These are phyloP conservation scores for Apis florea DNA, from an alignment of 1,140 invertebrate genomes.

Conservation along the genomic window DNA sequence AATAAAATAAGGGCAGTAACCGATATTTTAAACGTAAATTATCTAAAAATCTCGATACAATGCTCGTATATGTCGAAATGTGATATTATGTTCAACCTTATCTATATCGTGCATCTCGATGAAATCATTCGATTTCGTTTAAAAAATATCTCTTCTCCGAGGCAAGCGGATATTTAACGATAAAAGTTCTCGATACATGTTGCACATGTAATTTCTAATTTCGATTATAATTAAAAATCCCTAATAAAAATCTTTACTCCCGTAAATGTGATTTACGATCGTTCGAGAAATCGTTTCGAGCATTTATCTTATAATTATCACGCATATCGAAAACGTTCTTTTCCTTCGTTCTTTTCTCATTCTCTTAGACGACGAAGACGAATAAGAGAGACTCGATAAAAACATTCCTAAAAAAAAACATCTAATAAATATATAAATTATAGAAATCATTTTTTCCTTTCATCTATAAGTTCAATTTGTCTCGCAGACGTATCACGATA, in stretches of 20 bases:
- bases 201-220: too few species aligned
- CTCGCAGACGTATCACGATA: conserved; percentile 76
- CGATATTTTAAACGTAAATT: not conserved
- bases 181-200: conserved; percentile 15
- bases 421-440: not conserved
- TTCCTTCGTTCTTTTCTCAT: not conserved
- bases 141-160: not conserved
- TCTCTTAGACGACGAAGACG: not conserved
- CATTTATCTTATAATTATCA: not conserved
- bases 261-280: not conserved
- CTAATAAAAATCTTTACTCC: not conserved
- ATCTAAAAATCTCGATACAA: not conserved
- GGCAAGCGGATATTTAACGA: not conserved
- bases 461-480: conserved; percentile 24
- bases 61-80: not conserved
- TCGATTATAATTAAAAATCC: too few species aligned
- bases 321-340: not conserved
- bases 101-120: not conserved
- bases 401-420: conserved; percentile 3
- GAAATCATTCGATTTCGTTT: not conserved
- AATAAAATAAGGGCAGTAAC: not conserved
- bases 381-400: not conserved
- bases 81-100: too few species aligned
- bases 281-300: not conserved
- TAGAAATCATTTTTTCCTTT: conserved; percentile 37